Base-by-base conservation (phyloP, 2,888 invertebrate species). In the Tricholauxania praeusta region DNA sequence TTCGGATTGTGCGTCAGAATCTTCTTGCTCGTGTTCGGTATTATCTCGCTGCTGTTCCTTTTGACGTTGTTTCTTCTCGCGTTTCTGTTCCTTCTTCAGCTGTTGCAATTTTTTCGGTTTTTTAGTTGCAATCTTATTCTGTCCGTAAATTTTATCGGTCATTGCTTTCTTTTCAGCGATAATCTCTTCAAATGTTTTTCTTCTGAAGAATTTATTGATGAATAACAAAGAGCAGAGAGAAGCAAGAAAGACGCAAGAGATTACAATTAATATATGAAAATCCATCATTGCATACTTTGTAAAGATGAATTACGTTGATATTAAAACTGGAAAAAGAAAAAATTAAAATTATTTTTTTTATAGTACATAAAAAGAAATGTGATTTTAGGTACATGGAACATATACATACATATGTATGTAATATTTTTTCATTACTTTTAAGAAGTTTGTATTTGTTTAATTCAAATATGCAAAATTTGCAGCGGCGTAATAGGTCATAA, bases 161-260 rank as follows among this genome's bases (percentile, higher is more conserved):
- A 86, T 74, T 12, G 87, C 84, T 39, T 85, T 84, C 75, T 88
- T 87, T 77, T 88, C 87, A 53, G 87, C 87, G 15, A 85, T 81
- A 48, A 87, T 84, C 77, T 88, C 87, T 76, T 88, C 87, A 73
- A 87, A 88, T 60, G 88, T 88, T 80, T 87, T 87, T 72, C 86
- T 85, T 66, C 85, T 82, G 73, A 86, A 86, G 75, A 87, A 84
- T 78, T 86, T 87, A 74, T 87, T 86, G 72, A 88, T 86, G 75
- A 88, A 86, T 68, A 87, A 77, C 73, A 87, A 81, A 28, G 87
- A 87, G 69, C 84, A 79, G 71, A 87, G 78, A 57, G 88, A 87
- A 28, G 84, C 86, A 79, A 86, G 80, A 78, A 87, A 84, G 67
- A 87, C 85, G 79, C 87, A 86, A 76, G 84, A 83, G 80, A 88